Evolutionary conservation across 2,113 vertebrate species (phyloP).

Genomic region (Caretta caretta): DNA sequence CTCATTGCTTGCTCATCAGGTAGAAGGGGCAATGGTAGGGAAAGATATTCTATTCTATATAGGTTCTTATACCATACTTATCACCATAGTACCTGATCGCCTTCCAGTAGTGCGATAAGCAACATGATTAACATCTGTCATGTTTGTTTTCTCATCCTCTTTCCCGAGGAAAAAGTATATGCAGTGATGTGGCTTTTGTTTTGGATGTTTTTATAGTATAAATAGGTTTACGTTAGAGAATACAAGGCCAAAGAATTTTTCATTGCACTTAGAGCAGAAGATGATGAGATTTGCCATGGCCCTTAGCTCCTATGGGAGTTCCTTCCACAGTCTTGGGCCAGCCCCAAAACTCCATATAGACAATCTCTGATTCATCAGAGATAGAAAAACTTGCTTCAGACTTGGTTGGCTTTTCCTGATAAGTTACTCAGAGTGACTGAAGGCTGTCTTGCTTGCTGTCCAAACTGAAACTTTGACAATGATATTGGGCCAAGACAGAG

Average conservation of each 20-base stretch:
- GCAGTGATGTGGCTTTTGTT: constrained; percentile 43
- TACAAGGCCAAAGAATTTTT: constrained; percentile 42
- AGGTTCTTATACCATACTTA: constrained; percentile 49
- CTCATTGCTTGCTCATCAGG: constrained; percentile 11
- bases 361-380: neutral
- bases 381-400: neutral
- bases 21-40: constrained; percentile 6
- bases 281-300: too few relatives aligned
- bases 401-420: neutral
- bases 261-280: constrained; percentile 27
- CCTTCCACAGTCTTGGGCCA: too few relatives aligned
- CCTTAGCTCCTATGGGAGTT: too few relatives aligned
- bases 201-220: constrained; percentile 72
- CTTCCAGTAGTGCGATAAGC: constrained; percentile 62
- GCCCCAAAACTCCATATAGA: neutral
- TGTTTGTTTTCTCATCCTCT: constrained; percentile 73
- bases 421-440: neutral
- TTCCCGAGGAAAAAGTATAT: constrained; percentile 58
- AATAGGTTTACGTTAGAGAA: constrained; percentile 60
- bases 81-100: constrained; percentile 25
- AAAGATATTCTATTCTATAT: neutral
- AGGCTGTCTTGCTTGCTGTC: neutral
- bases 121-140: constrained; percentile 67
- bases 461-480: neutral
- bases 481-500: neutral